Conservation (phyloP, 1,140 invertebrate genomes). For the Orchesella cincta region DNA sequence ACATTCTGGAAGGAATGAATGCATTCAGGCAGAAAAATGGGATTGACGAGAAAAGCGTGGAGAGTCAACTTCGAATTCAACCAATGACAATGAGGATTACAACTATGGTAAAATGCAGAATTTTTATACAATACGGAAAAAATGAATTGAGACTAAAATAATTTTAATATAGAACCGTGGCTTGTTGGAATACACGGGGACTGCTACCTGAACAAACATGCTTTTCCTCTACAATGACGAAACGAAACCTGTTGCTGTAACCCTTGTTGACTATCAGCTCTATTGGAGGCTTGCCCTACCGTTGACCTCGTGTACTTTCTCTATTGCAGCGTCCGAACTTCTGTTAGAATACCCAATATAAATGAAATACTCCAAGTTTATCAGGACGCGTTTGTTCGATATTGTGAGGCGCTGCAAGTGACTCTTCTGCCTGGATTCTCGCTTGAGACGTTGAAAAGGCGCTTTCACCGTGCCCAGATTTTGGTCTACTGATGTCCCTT, state of each 20-base stretch:
- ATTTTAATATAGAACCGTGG: slow-evolving; percentile 50
- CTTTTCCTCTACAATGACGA: slow-evolving; percentile 39
- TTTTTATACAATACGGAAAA: slow-evolving; percentile 38
- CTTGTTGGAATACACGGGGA: slow-evolving; percentile 57
- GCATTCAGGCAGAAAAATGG: background rate
- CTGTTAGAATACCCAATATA: slow-evolving; percentile 12
- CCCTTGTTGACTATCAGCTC: slow-evolving; percentile 43
- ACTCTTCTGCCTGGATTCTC: slow-evolving; percentile 22
- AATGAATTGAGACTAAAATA: too few species aligned
- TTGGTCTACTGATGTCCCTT: slow-evolving; percentile 32
- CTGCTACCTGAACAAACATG: slow-evolving; percentile 46
- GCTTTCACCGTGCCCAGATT: slow-evolving; percentile 27
- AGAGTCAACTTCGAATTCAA: slow-evolving; percentile 9
- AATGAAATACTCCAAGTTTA: slow-evolving; percentile 34
- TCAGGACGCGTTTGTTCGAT: slow-evolving; percentile 28
- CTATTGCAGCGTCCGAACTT: slow-evolving; percentile 29
- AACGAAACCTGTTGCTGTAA: slow-evolving; percentile 29
- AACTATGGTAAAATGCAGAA: background rate
- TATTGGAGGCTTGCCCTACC: slow-evolving; percentile 36
- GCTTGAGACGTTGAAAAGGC: slow-evolving; percentile 28
- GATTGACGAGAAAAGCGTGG: slow-evolving; percentile 11
- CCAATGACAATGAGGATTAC: background rate
- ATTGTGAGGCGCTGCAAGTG: background rate
- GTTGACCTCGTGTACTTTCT: slow-evolving; percentile 41
- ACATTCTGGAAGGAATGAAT: background rate